Evolutionary conservation across 2,113 vertebrate species (phyloP).

Genomic region (Sterrhoptilus dennistouni): DNA sequence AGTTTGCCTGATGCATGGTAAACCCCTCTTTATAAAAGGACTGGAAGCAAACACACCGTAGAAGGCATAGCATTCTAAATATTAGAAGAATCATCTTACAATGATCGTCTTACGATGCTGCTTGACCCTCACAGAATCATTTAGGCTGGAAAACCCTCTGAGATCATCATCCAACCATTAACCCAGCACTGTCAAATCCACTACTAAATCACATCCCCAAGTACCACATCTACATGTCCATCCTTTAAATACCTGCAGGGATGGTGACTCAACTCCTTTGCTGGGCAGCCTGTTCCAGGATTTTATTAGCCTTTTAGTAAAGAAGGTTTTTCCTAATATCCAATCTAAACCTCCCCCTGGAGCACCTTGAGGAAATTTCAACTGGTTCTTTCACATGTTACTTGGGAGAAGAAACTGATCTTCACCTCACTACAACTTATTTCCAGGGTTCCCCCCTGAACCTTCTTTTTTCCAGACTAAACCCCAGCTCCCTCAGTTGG

Average conservation of each 20-base stretch:
- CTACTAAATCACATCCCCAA: neutral
- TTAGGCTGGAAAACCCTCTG: neutral
- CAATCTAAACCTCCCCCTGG: neutral
- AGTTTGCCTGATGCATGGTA: neutral
- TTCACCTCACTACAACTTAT: neutral
- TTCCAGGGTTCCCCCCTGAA: neutral
- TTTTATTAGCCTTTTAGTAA: neutral
- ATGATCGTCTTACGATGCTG: too few species aligned
- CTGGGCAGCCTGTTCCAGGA: neutral
- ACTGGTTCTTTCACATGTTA: rapidly evolving
- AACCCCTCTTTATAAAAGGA: neutral
- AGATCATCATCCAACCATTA: neutral
- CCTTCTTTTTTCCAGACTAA: too few species aligned
- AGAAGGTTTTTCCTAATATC: neutral
- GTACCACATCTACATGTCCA: neutral
- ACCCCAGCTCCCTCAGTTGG: neutral
- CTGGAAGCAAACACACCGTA: neutral
- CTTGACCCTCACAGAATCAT: neutral
- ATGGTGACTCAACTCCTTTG: neutral
- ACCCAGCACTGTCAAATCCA: neutral
- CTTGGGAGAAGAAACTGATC: neutral
- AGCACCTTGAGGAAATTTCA: neutral
- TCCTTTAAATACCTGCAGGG: neutral
- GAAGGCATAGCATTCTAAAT: neutral
- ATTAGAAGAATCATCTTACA: neutral